Evolutionary conservation across 2,888 invertebrate species (phyloP).

Genomic region (Acronicta aceris): DNA sequence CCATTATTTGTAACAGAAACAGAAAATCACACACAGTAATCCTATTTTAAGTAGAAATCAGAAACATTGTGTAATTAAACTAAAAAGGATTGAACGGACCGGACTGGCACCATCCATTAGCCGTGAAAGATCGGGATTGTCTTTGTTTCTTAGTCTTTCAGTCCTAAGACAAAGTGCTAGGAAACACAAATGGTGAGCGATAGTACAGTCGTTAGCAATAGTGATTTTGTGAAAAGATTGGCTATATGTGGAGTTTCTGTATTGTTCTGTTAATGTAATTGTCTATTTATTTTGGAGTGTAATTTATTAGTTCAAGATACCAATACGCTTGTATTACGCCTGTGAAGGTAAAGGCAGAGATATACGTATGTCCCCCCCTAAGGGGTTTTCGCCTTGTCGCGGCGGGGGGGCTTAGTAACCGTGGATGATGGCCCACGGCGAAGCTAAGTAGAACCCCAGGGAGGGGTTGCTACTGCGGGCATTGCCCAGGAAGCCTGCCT

Average conservation of each 20-base stretch:
- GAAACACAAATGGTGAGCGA: conserved; percentile 41
- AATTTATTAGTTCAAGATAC: not conserved
- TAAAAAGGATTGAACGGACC: conserved; percentile 45
- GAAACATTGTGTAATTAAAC: conserved; percentile 36
- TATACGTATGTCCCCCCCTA: too few relatives aligned
- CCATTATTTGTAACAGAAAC: not conserved
- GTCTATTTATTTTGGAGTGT: not conserved
- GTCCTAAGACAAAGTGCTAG: conserved; percentile 40
- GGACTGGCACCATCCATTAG: conserved; percentile 44
- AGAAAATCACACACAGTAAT: conserved; percentile 14
- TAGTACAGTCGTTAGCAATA: conserved; percentile 34
- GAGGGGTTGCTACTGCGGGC: too few relatives aligned
- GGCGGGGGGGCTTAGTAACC: too few relatives aligned
- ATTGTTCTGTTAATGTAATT: conserved; percentile 1
- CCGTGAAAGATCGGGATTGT: conserved; percentile 43
- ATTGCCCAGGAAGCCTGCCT: too few relatives aligned
- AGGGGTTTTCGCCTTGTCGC: too few relatives aligned
- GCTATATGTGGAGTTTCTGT: conserved; percentile 1
- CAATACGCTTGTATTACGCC: not conserved
- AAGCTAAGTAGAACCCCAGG: too few relatives aligned
- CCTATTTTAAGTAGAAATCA: conserved; percentile 30
- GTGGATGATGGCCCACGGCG: too few relatives aligned
- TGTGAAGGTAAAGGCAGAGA: too few relatives aligned
- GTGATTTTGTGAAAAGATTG: conserved; percentile 23
- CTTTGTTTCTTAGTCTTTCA: conserved; percentile 33